Percentiles rank a stretch among this genome's conserved stretches.
These are phyloP conservation scores for Thaleichthys pacificus DNA, from an alignment of 2,797 vertebrate species.

Conservation along the genomic window DNA sequence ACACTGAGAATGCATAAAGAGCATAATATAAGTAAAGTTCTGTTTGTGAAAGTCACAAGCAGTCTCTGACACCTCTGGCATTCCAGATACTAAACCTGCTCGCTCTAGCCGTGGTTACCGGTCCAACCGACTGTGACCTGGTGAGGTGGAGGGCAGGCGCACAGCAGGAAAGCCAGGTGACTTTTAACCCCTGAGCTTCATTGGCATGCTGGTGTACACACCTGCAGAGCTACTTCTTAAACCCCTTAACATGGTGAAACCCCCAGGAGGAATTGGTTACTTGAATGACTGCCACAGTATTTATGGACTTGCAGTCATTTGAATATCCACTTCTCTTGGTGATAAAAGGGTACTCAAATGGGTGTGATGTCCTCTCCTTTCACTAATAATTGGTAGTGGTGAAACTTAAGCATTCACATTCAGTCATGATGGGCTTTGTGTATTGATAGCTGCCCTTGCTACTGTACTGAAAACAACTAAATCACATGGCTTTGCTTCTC, in stretches of 20 bases:
- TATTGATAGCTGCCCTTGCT: neutral
- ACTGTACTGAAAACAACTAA: neutral
- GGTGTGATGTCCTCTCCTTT: constrained; percentile 4
- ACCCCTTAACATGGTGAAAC: constrained; percentile 12
- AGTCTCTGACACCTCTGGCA: constrained; percentile 71
- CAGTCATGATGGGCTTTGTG: neutral
- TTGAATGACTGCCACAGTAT: constrained; percentile 35
- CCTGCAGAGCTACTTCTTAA: neutral
- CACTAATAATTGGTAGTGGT: neutral
- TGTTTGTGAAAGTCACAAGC: constrained; percentile 62
- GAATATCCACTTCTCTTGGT: constrained; percentile 28
- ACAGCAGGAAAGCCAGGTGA: constrained; percentile 70
- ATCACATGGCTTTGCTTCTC: neutral
- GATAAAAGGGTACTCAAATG: constrained; percentile 31
- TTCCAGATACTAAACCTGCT: constrained; percentile 76
- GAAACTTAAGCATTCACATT: neutral
- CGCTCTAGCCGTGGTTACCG: constrained; percentile 52
- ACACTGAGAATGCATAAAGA: constrained; percentile 1
- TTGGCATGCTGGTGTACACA: constrained; percentile 53
- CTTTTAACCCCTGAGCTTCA: constrained; percentile 32
- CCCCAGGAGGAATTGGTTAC: constrained; percentile 13
- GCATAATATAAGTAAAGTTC: constrained; percentile 25
- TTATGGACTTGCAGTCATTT: constrained; percentile 14
- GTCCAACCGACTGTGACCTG: constrained; percentile 78
- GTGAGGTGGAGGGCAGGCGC: constrained; percentile 58